These are phyloP conservation scores for Thymelicus lineola DNA, from an alignment of 2,888 invertebrate species.

Conservation along the genomic window DNA sequence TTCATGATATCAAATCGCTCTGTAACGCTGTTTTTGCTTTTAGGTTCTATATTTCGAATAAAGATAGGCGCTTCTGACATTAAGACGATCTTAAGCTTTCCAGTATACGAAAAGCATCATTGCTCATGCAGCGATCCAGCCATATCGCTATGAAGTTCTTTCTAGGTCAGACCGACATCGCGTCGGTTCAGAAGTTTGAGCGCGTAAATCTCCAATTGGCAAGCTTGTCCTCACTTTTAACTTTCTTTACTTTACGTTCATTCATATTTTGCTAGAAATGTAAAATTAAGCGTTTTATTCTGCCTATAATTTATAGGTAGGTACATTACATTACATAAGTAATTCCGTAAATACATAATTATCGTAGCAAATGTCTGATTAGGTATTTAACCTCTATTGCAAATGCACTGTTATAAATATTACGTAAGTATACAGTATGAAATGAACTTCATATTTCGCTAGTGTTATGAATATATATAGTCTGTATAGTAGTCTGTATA, in stretches of 20 bases:
- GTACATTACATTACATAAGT: too few species aligned
- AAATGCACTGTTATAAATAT: too few species aligned
- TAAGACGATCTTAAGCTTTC: not conserved
- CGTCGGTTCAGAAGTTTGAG: slow-evolving; percentile 13
- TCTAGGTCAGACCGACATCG: slow-evolving; percentile 9
- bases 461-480: too few species aligned
- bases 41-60: not conserved
- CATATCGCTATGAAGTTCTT: slow-evolving; percentile 10
- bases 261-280: not conserved
- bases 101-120: slow-evolving; percentile 7
- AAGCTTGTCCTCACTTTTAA: slow-evolving; percentile 21
- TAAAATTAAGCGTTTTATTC: not conserved
- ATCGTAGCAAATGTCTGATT: too few species aligned
- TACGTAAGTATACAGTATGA: too few species aligned
- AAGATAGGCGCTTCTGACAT: not conserved
- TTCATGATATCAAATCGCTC: slow-evolving; percentile 20
- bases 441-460: too few species aligned
- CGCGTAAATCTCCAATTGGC: slow-evolving; percentile 26
- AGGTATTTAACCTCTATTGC: too few species aligned
- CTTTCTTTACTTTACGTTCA: not conserved
- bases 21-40: not conserved
- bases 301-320: too few species aligned
- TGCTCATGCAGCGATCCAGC: not conserved
- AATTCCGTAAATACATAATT: too few species aligned
- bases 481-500: too few species aligned